Percentiles rank a stretch among this genome's conserved stretches.
Evolutionary conservation across 2,113 vertebrate species (phyloP).

Genomic region (Mustela nigripes): DNA sequence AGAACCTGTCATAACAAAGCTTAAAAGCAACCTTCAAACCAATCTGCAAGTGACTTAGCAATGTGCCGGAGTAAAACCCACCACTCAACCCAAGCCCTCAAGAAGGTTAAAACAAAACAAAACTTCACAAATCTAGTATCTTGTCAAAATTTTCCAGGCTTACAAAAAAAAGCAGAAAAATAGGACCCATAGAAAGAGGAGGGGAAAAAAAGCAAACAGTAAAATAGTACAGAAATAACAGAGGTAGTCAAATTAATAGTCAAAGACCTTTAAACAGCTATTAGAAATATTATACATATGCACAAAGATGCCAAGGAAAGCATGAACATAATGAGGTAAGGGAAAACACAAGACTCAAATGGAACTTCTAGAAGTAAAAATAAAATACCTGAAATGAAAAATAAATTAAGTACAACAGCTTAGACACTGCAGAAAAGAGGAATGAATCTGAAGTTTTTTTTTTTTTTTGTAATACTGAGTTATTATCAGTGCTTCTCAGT

Average conservation of each 20-base stretch:
- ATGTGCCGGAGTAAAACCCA: neutral
- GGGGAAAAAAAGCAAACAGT: neutral
- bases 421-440: neutral
- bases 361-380: neutral
- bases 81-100: neutral
- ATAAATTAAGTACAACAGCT: neutral
- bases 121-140: neutral
- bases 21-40: neutral
- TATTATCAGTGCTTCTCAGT: constrained; percentile 77
- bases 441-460: neutral
- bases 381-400: neutral
- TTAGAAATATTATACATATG: neutral
- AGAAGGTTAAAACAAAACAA: neutral
- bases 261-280: neutral
- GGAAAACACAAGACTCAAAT: neutral
- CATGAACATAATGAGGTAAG: neutral
- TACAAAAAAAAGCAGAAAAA: neutral
- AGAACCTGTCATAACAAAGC: neutral
- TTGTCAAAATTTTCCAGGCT: neutral
- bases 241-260: neutral
- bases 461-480: constrained; percentile 27
- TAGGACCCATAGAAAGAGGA: neutral
- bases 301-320: neutral
- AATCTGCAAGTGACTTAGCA: neutral
- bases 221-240: neutral